Evolutionary conservation across 2,113 vertebrate species (phyloP).

Genomic region (Macquaria australasica): DNA sequence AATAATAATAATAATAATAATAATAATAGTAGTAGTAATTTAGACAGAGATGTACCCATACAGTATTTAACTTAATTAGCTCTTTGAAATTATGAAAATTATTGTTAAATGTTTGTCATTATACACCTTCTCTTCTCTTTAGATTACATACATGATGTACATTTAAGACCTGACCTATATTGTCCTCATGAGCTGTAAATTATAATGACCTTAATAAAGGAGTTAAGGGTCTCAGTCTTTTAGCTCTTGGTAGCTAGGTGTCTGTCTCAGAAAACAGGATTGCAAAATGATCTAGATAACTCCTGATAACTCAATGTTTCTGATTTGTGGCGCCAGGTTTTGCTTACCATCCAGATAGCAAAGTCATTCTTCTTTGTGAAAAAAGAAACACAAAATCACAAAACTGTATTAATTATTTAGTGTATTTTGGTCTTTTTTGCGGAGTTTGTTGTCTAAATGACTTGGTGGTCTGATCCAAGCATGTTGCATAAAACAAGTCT

Average conservation of each 20-base stretch:
- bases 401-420: not conserved
- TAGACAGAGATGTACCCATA: not conserved
- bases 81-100: not conserved
- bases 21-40: not conserved
- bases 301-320: not conserved
- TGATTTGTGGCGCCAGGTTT: not conserved
- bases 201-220: not conserved
- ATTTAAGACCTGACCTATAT: not conserved
- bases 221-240: not conserved
- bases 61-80: not conserved
- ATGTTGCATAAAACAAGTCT: not conserved
- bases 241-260: not conserved
- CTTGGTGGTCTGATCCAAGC: not conserved
- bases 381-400: not conserved
- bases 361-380: not conserved
- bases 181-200: not conserved
- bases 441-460: not conserved
- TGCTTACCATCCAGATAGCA: not conserved
- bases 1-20: not conserved
- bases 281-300: not conserved
- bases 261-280: conserved; percentile 7
- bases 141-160: not conserved
- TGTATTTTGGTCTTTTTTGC: not conserved
- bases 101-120: not conserved
- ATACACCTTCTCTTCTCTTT: not conserved